Percentiles rank a stretch among this genome's conserved stretches.
phyloP scores from a whole-genome alignment of 2,888 invertebrate species.

The Cheilosia urbana region DNA sequence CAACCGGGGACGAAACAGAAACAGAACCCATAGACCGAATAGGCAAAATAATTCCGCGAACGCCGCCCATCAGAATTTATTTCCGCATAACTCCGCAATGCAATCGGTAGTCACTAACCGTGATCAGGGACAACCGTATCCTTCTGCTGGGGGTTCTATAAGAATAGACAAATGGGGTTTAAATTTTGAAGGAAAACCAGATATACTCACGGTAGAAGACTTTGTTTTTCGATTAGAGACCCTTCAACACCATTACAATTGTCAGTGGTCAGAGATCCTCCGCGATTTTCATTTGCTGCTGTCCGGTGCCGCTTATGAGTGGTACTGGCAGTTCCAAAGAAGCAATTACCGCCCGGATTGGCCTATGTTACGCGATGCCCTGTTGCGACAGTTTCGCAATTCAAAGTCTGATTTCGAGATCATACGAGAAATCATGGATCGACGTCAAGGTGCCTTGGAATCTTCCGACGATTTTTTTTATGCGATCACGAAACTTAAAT shows the following conservation, averaged over 20 bases:
- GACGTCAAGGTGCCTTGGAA: neutral
- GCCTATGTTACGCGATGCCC: neutral
- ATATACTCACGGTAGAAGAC: neutral
- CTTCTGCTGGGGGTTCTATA: neutral
- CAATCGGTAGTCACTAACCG: too few relatives aligned
- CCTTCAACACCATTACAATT: neutral
- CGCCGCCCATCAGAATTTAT: too few relatives aligned
- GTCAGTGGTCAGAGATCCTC: too few relatives aligned
- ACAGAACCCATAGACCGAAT: too few relatives aligned
- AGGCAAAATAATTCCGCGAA: too few relatives aligned
- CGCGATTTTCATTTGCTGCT: too few relatives aligned
- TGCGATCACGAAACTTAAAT: neutral
- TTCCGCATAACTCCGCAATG: too few relatives aligned
- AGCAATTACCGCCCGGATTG: neutral
- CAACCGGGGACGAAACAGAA: too few relatives aligned
- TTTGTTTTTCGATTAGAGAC: neutral
- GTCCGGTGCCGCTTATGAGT: neutral
- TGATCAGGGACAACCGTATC: neutral
- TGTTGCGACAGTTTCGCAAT: neutral
- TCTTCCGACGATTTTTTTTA: neutral
- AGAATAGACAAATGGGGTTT: neutral
- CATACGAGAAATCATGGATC: constrained; percentile 6
- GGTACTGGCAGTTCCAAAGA: neutral
- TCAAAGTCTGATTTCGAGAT: neutral
- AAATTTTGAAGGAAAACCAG: too few relatives aligned